Base-by-base conservation (phyloP, 2,797 vertebrate species). In the Fundulus diaphanus region DNA sequence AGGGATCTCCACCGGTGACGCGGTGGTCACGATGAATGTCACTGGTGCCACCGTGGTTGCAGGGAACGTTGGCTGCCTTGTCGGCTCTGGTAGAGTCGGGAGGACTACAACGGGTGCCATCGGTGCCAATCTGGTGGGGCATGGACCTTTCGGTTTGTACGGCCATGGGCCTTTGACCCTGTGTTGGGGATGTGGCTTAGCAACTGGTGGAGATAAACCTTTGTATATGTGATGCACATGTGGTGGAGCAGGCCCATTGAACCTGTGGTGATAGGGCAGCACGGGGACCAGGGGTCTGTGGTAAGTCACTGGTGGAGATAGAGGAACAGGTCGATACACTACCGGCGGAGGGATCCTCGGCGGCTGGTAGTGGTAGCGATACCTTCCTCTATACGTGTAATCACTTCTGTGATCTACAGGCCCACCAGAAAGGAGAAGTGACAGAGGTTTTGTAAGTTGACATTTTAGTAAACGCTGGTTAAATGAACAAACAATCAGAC, bases 371-470 rank as follows among this genome's bases (percentile, higher is more conserved):
- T 88, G 94, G 91, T 92, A 92, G 87, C 90, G 92, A 91, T 92
- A 94, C 90, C 88, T 86, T 90, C 94, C 92, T 91, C 93, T 94
- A 93, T 95, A 94, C 75, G 91, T 93, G 91, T 93, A 95, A 86
- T 94, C 91, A 93, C 91, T 92, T 88, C 92, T 92, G 89, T 94
- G 92, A 85, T 93, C 95, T 93, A 93, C 61, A 87, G 79, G 77
- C 86, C 92, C 92, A 91, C 89, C 92, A 93, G 88, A 85, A 91
- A 92, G 92, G 89, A 93, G 82, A 94, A 92, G 90, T 86, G 86
- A 85, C 87, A 89, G 74, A 73, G 74, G 85, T 5, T 74, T 76
- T 86, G 85, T 85, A 81, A 88, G 87, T 79, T 79, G 77, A 88
- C 80, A 86, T 52, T 74, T 48, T 83, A 16, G 52, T 46, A 79